A percentile compares a stretch with the other conserved stretches of the same genome.
These are phyloP conservation scores for Dendrophyllia cribrosa DNA, from an alignment of 64 coral and sea anemone species.

Conservation along the genomic window DNA sequence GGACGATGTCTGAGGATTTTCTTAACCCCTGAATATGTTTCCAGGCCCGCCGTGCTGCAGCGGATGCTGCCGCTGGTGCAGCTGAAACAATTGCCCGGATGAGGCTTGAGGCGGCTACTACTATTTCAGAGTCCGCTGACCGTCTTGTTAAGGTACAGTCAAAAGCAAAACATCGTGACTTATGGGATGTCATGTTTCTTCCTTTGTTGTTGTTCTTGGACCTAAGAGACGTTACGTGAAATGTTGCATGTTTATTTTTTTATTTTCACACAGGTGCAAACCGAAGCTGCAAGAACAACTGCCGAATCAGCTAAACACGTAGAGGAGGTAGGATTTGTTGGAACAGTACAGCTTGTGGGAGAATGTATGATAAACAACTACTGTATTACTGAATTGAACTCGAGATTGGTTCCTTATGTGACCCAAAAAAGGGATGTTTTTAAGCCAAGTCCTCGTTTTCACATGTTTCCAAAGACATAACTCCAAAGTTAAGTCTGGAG, in stretches of 20 bases:
- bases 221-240: too few species aligned
- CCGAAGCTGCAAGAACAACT: conserved; percentile 66
- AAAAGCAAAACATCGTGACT: too few species aligned
- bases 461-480: too few species aligned
- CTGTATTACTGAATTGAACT: too few species aligned
- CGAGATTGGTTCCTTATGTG: too few species aligned
- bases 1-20: too few species aligned
- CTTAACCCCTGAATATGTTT: not conserved
- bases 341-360: too few species aligned
- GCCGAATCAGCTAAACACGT: conserved; percentile 69
- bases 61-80: conserved; percentile 77
- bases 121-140: conserved; percentile 72
- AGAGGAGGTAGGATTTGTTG: conserved; percentile 45
- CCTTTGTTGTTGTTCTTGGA: too few species aligned
- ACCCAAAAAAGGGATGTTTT: too few species aligned
- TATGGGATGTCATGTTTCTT: too few species aligned
- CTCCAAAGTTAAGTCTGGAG: too few species aligned
- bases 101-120: conserved; percentile 74
- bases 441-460: too few species aligned
- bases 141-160: conserved; percentile 77
- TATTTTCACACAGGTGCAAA: conserved; percentile 45
- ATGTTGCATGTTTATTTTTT: not conserved
- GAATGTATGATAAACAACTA: not conserved
- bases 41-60: conserved; percentile 84
- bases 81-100: conserved; percentile 79